phyloP scores from a whole-genome alignment of 2,113 vertebrate genomes.

The Fregata magnificens region DNA sequence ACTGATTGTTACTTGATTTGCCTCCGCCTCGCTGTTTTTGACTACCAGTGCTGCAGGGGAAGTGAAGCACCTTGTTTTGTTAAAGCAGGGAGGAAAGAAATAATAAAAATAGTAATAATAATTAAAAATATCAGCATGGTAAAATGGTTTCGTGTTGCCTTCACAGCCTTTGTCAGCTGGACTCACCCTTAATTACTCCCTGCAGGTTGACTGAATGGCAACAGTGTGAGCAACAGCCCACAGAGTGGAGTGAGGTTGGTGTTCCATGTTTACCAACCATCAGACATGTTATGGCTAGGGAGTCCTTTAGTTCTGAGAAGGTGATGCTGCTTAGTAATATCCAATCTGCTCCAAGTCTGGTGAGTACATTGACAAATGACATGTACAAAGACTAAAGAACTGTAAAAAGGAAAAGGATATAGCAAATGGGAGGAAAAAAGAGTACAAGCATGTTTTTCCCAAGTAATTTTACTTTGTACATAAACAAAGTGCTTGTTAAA shows the following conservation, averaged over 20 bases:
- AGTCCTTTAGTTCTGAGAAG: neutral
- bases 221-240: neutral
- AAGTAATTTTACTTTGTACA: neutral
- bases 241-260: neutral
- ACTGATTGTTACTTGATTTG: conserved; percentile 46
- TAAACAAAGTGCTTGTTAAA: neutral
- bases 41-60: neutral
- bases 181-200: neutral
- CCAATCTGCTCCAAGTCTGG: neutral
- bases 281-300: neutral
- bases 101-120: neutral
- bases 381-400: neutral
- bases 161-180: neutral
- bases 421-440: neutral
- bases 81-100: neutral
- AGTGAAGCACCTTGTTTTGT: neutral
- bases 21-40: neutral
- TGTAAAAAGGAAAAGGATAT: neutral
- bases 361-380: neutral
- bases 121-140: neutral
- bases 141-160: neutral
- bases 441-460: neutral
- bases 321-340: neutral
- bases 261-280: neutral
- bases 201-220: neutral